These are phyloP conservation scores for Poecilia gillii DNA, from an alignment of 2,797 vertebrate species.

Conservation along the genomic window DNA sequence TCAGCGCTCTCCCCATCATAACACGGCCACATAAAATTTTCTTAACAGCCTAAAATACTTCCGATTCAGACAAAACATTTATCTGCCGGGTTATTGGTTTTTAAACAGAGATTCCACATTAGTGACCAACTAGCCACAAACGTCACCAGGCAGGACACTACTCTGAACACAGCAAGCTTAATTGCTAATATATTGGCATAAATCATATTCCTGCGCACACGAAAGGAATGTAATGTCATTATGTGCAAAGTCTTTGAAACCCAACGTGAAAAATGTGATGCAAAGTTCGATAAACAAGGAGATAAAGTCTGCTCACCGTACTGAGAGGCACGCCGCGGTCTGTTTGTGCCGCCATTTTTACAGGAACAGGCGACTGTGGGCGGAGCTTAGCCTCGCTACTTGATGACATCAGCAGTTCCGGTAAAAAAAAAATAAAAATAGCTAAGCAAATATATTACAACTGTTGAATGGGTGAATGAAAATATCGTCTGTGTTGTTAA, in stretches of 20 bases:
- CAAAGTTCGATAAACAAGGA: background rate
- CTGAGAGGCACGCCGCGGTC: constrained; percentile 69
- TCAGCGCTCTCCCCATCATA: background rate
- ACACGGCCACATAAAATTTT: background rate
- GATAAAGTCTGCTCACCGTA: constrained; percentile 61
- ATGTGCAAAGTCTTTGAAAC: no score
- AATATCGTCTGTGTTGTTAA: background rate
- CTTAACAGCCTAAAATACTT: background rate
- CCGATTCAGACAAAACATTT: background rate
- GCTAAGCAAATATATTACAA: no score
- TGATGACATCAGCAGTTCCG: background rate
- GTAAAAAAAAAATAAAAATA: background rate
- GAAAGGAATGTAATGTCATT: no score
- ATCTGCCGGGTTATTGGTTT: background rate
- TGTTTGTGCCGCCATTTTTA: constrained; percentile 47
- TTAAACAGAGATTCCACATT: background rate
- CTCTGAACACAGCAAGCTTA: background rate
- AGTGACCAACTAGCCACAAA: background rate
- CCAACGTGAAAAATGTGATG: background rate
- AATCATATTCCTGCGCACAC: background rate
- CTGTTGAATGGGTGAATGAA: background rate
- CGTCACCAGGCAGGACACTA: background rate
- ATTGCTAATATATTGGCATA: background rate
- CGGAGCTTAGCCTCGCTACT: background rate
- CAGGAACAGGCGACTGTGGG: background rate